Conservation (phyloP, 2,888 invertebrate genomes). For the Malthinus flaveolus region DNA sequence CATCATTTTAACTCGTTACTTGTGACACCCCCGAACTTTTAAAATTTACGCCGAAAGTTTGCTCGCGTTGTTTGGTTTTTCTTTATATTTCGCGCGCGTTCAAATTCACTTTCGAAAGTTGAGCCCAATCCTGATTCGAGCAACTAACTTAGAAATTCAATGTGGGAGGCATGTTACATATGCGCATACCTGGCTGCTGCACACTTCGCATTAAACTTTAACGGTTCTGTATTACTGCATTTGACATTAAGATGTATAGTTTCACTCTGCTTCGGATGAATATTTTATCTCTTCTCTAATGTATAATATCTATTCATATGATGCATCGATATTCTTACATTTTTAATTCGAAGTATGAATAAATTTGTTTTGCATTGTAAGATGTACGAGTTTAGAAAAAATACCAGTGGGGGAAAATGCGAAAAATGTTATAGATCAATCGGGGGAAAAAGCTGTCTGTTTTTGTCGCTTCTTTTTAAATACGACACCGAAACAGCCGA, state of each 20-base stretch:
- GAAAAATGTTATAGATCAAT: too few species aligned
- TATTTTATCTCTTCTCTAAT: slow-evolving; percentile 38
- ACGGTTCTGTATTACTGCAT: slow-evolving; percentile 40
- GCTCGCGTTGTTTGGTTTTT: neutral
- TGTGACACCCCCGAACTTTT: neutral
- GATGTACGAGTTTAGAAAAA: neutral
- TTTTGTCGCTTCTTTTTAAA: too few species aligned
- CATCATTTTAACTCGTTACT: too few species aligned
- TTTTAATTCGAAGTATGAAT: slow-evolving; percentile 25
- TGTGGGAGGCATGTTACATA: slow-evolving; percentile 32
- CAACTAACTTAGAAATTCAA: slow-evolving; percentile 27
- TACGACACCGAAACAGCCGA: too few species aligned
- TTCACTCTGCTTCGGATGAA: slow-evolving; percentile 38
- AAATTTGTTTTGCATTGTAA: slow-evolving; percentile 1
- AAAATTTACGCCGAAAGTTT: neutral
- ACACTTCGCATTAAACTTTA: slow-evolving; percentile 38
- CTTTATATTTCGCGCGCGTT: slow-evolving; percentile 1
- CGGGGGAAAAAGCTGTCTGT: too few species aligned
- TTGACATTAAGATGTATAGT: slow-evolving; percentile 46
- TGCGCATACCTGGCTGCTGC: slow-evolving; percentile 33
- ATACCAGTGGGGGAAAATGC: too few species aligned
- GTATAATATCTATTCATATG: slow-evolving; percentile 37
- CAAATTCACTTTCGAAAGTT: slow-evolving; percentile 13
- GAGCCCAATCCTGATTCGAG: slow-evolving; percentile 19
- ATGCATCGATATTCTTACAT: slow-evolving; percentile 34